A percentile compares a stretch with the other conserved stretches of the same genome.
These are phyloP conservation scores for Ochotona curzoniae DNA, from an alignment of 2,113 vertebrate species.

Conservation along the genomic window DNA sequence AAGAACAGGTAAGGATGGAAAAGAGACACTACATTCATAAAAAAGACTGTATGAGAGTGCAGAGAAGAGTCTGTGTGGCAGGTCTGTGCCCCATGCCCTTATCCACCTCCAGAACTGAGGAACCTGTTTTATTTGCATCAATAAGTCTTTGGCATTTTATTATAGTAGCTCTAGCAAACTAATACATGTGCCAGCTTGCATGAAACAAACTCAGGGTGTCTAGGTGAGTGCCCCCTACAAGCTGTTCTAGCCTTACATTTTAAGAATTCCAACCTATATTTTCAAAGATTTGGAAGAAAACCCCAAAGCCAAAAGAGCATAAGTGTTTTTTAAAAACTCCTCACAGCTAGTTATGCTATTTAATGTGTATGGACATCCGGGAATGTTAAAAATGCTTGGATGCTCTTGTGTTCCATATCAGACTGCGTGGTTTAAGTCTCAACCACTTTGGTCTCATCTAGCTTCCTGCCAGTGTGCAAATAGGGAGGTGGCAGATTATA, in stretches of 20 bases:
- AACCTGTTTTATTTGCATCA: neutral
- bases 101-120: neutral
- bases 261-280: neutral
- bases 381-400: neutral
- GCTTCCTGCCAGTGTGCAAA: no score
- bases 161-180: neutral
- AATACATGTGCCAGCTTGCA: neutral
- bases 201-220: neutral
- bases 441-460: no score
- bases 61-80: neutral
- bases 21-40: neutral
- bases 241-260: neutral
- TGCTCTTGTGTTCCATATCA: no score
- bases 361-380: neutral
- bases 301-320: neutral
- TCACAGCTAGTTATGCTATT: neutral
- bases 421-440: no score
- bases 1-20: neutral
- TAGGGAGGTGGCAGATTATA: no score
- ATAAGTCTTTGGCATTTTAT: neutral
- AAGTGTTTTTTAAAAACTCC: neutral
- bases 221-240: neutral
- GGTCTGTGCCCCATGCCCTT: neutral
- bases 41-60: neutral
- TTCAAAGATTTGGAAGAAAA: constrained; percentile 25